Base-by-base conservation (phyloP, 2,113 vertebrate species). In the Haliaeetus leucogaster region DNA sequence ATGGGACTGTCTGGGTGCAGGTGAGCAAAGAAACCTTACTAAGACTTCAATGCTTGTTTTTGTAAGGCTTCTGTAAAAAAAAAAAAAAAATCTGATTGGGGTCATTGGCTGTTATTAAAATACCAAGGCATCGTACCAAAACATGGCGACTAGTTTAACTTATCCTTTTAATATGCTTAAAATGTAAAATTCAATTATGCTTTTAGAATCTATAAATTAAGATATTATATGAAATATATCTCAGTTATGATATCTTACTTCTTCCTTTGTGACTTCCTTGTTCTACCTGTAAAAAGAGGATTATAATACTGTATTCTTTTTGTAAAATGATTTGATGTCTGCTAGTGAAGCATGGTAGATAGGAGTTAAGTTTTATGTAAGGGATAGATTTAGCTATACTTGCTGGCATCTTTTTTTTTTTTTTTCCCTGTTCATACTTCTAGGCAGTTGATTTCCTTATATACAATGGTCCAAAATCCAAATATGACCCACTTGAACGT, bases 361-460 rank as follows among this genome's bases (percentile, higher is more conserved):
- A 48, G 5, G 29, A 36, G 26, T 62, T 38, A 34, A 30, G 22
- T 32, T 72, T 59, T 76, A 22, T 10, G 7, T 40, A 16, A 45
- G 38, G 25, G 11, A 17, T 3, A 30, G 9, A 13, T 73, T 45
- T 62, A 80, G 19, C n/a, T 77, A 2, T 50, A 25, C 34, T 83
- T 95, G 13, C 38, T 82, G 42, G 3, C 8, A 34, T 40, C 16
- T 90, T 4, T 13, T 17, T 71, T 63, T 73, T 78, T 38, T 47
- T 53, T 61, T 32, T 45, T 61, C 56, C 52, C 56, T 55, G 15
- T 36, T 43, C 7, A 11, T 87, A 2, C 93, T 78, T 86, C 32
- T 68, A 99, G 99, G 96, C 98, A 99, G 92, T 89, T 99, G 94
- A 97, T 99, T 93, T 99, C 99, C 71, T 98, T 98, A 88, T 99